Evolutionary conservation across 2,888 invertebrate genomes (phyloP), one percentile per base, ranked within the genome.

Genomic region (Dicyrtomina minuta): DNA sequence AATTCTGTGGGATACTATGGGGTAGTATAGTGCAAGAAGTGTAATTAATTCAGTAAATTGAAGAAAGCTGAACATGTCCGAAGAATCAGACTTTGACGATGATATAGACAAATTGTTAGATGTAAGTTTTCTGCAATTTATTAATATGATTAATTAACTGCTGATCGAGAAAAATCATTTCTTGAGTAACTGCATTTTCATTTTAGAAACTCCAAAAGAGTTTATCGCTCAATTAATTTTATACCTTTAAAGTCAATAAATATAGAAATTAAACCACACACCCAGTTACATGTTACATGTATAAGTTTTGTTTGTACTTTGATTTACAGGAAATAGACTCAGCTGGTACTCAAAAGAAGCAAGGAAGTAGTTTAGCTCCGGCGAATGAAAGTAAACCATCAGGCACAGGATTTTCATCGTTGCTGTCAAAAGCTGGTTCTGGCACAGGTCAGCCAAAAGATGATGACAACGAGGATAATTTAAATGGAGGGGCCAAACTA

Each of bases 41-140:
- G n/a, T n/a, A n/a, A n/a, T n/a, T n/a, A n/a, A n/a, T n/a, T n/a
- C n/a, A n/a, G n/a, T n/a, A n/a, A n/a, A n/a, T n/a, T n/a, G n/a
- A n/a, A n/a, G n/a, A n/a, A n/a, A n/a, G n/a, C n/a, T n/a, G 10
- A 56, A 58, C 33, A 70, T 70, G 70, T 70, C 70, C 12, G 46
- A 65, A 1, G 70, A 65, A n/a, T 69, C 65, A 43, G 72, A 69
- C 26, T 73, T 73, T 70, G 75, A 75, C 41, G 72, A 73, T 51
- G 75, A 75, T 43, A 73, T 75, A 43, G 75, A 75, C 41, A 73
- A 75, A 43, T 68, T 75, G 46, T 51, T 75, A 12, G 72, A 72
- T 41, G 75, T 75, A 71, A 61, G 68, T 43, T 49, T 43, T n/a
- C n/a, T 20, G 15, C 4, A 17, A 12, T 61, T 13, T 46, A 46